phyloP scores from a whole-genome alignment of 2,888 invertebrate species.

The Notodonta ziczac region DNA sequence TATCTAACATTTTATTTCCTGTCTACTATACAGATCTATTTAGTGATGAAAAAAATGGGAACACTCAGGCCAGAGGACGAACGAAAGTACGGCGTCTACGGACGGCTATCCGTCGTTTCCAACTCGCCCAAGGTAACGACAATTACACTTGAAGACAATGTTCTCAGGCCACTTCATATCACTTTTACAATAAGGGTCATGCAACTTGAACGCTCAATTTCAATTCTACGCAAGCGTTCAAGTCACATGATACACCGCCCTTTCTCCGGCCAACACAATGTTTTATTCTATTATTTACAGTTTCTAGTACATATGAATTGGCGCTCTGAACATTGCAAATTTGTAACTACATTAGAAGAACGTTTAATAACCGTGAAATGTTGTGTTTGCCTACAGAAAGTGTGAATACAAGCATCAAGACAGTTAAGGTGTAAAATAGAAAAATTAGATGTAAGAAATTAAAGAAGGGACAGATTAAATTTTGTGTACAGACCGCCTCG shows the following conservation, averaged over 20 bases:
- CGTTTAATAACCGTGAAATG: conserved; percentile 42
- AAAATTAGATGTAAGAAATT: conserved; percentile 60
- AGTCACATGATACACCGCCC: conserved; percentile 7
- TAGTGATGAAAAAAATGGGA: conserved; percentile 88
- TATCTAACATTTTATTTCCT: background rate
- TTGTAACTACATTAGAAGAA: conserved; percentile 14
- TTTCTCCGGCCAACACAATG: conserved; percentile 62
- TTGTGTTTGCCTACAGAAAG: conserved; percentile 76
- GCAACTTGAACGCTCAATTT: too few relatives aligned
- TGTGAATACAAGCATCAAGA: conserved; percentile 59
- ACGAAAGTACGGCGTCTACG: conserved; percentile 86
- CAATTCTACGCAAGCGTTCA: too few relatives aligned
- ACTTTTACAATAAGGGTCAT: conserved; percentile 7
- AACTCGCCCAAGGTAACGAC: conserved; percentile 66
- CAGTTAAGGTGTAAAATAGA: conserved; percentile 50
- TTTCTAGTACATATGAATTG: conserved; percentile 50
- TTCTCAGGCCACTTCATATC: conserved; percentile 62
- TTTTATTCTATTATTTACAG: conserved; percentile 31
- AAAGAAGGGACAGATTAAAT: conserved; percentile 67
- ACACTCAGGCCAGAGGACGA: conserved; percentile 87
- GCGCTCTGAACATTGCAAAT: conserved; percentile 56
- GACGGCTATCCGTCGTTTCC: conserved; percentile 71
- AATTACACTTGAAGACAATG: conserved; percentile 37
- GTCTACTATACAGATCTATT: conserved; percentile 77
- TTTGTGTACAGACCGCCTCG: conserved; percentile 69